Conservation (phyloP, 2,797 vertebrate genomes). For the Aulostomus chinensis region DNA sequence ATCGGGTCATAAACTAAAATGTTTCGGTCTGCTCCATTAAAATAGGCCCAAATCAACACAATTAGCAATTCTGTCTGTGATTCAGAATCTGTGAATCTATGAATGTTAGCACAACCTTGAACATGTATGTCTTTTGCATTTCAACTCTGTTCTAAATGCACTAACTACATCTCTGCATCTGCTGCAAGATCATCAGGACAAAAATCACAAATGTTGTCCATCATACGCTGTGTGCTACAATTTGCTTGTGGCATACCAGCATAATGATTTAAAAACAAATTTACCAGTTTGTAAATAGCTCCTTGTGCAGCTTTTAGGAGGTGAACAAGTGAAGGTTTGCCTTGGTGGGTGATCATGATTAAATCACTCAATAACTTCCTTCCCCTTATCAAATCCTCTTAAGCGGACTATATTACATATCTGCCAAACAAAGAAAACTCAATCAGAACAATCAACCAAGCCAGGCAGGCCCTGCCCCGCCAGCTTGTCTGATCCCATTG, state of each 20-base stretch:
- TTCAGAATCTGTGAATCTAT: too few relatives aligned
- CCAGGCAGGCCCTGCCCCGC: conserved; percentile 50
- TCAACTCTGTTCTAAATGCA: too few relatives aligned
- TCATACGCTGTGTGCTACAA: not conserved
- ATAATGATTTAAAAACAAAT: conserved; percentile 14
- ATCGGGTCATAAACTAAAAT: conserved; percentile 4
- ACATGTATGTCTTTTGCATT: too few relatives aligned
- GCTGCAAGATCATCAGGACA: too few relatives aligned
- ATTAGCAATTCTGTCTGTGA: too few relatives aligned
- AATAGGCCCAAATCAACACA: too few relatives aligned
- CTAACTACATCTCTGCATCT: not conserved
- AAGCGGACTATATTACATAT: conserved; percentile 83
- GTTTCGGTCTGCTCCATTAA: too few relatives aligned
- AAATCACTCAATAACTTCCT: conserved; percentile 79
- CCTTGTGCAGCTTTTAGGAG: conserved; percentile 50
- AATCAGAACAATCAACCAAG: conserved; percentile 82
- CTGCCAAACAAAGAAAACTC: conserved; percentile 84
- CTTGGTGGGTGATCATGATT: conserved; percentile 75
- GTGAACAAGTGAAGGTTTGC: conserved; percentile 68
- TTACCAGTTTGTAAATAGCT: too few relatives aligned
- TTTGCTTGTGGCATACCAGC: conserved; percentile 1
- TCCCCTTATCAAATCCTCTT: conserved; percentile 82
- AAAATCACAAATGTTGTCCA: not conserved
- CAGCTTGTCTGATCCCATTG: conserved; percentile 83
- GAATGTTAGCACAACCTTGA: too few relatives aligned